A percentile compares a stretch with the other conserved stretches of the same genome.
These are phyloP conservation scores for Pleuronectes platessa DNA, from an alignment of 2,113 vertebrate genomes.

Conservation along the genomic window DNA sequence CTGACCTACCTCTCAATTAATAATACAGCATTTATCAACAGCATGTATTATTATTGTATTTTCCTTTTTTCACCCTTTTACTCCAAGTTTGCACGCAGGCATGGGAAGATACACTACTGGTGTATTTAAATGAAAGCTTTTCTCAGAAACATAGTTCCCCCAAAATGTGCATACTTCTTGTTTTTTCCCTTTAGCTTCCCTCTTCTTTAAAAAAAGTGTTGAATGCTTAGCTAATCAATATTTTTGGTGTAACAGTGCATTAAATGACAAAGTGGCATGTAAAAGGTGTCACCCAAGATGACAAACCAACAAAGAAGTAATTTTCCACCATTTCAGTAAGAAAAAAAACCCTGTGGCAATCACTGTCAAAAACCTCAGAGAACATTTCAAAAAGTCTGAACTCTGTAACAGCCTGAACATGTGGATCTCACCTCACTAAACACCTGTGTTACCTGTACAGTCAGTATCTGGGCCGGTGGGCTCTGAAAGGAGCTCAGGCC, in stretches of 20 bases:
- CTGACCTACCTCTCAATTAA: slow-evolving; percentile 23
- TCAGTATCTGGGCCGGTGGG: not conserved
- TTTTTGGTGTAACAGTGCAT: no score
- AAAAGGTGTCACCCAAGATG: no score
- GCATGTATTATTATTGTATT: not conserved
- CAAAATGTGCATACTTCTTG: not conserved
- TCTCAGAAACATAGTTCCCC: not conserved
- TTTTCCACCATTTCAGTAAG: no score
- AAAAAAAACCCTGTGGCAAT: slow-evolving; percentile 13
- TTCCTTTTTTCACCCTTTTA: not conserved
- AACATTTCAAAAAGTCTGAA: not conserved
- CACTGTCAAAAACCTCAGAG: not conserved
- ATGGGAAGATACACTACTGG: not conserved
- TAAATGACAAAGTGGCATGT: no score
- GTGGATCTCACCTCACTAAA: not conserved
- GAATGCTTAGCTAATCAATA: no score
- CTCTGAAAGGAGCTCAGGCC: slow-evolving; percentile 1
- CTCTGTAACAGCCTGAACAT: not conserved
- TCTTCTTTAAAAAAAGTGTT: no score
- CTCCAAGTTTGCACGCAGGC: not conserved
- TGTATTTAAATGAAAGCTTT: not conserved
- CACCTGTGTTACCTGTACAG: not conserved
- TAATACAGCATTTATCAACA: not conserved
- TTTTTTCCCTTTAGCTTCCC: not conserved
- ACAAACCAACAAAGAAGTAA: no score